Conservation (phyloP, 2,888 invertebrate genomes). For the Protophormia terraenovae region DNA sequence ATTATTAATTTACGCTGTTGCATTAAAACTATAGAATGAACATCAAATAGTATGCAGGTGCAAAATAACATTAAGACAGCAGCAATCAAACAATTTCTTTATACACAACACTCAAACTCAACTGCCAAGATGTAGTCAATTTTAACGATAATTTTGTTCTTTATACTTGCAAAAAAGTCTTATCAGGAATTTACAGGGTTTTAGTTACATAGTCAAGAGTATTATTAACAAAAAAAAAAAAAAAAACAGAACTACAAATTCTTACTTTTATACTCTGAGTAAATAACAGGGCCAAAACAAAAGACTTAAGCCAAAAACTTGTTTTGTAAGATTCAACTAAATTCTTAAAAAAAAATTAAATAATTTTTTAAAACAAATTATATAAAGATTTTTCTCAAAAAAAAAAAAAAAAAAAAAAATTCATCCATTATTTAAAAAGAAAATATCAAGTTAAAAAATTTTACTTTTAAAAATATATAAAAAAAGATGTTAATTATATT, state of each 20-base stretch:
- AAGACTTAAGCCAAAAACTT: slow-evolving; percentile 62
- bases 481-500: not conserved
- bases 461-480: not conserved
- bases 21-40: slow-evolving; percentile 56
- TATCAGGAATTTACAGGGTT: slow-evolving; percentile 41
- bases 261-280: not conserved
- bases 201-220: not conserved
- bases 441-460: not conserved
- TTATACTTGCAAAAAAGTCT: slow-evolving; percentile 22
- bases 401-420: not conserved
- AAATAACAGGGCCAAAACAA: slow-evolving; percentile 1
- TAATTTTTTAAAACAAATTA: not conserved
- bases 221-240: slow-evolving; percentile 4
- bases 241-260: not conserved
- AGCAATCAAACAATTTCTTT: slow-evolving; percentile 64
- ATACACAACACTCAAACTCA: slow-evolving; percentile 14
- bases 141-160: slow-evolving; percentile 58
- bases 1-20: slow-evolving; percentile 67
- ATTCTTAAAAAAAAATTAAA: not conserved
- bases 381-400: slow-evolving; percentile 20
- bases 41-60: slow-evolving; percentile 64
- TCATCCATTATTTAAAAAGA: slow-evolving; percentile 35
- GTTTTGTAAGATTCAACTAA: slow-evolving; percentile 13
- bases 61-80: slow-evolving; percentile 62
- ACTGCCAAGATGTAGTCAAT: slow-evolving; percentile 34